Base-by-base conservation (phyloP, 2,797 vertebrate species). In the Myotis daubentonii region DNA sequence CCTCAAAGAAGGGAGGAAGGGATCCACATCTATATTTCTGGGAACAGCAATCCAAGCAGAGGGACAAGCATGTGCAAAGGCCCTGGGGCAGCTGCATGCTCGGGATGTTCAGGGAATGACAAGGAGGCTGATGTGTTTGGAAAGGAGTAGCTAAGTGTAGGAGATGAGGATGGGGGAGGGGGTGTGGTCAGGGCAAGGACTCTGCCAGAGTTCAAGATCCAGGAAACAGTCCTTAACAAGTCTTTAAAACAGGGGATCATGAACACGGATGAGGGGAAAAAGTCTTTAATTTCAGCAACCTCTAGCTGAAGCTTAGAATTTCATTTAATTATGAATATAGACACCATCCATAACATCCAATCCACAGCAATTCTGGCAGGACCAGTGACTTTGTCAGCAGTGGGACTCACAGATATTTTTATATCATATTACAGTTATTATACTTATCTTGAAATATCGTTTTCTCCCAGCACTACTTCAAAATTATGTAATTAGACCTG, bases 381-480 rank as follows among this genome's bases (percentile, higher is more conserved):
- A 68, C 66, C 47, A 36, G 53, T 81, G 90, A 95, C 71, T 97
- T 82, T 91, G 84, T 96, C 95, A 95, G 55, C 90, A 55, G 23
- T 33, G 53, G 89, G 89, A 96, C 95, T 85, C 66, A 72, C 57
- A 86, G 94, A 74, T 93, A 93, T 88, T 97, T 93, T 93, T 87
- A 90, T 82, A 80, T 95, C 78, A 20, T 30, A 60, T 92, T 94
- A 91, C 44, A 94, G 88, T 96, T 95, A 92, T 88, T 94, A 94
- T 33, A 49, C 55, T 96, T 96, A 91, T 81, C 93, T 93, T 97
- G 96, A 97, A 97, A 96, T 97, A 97, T 44, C 94, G 25, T 96
- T 94, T 97, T 94, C 88, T 95, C 49, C 72, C 80, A 23, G 82
- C 71, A 92, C 86, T 95, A 84, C 88, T 95, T 97, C 95, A 36